phyloP scores from a whole-genome alignment of 2,888 invertebrate species.

The Drosophila testacea region DNA sequence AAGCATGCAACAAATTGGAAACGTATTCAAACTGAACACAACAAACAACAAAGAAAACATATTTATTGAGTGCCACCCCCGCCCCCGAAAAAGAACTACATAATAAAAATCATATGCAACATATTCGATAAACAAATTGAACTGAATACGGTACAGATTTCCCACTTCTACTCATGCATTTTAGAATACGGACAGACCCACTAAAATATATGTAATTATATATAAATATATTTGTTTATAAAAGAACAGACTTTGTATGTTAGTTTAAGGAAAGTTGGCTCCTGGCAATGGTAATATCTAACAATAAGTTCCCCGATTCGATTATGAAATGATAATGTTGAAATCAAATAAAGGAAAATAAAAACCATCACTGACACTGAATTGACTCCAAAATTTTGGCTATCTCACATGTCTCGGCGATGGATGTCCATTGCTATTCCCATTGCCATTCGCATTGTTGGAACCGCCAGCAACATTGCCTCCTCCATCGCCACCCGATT shows the following conservation, averaged over 20 bases:
- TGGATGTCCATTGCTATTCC: constrained; percentile 81
- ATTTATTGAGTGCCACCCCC: background rate
- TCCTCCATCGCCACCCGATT: constrained; percentile 33
- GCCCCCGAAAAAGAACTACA: background rate
- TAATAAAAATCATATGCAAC: constrained; percentile 6
- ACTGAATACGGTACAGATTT: background rate
- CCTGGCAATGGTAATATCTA: constrained; percentile 12
- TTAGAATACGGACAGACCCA: constrained; percentile 4
- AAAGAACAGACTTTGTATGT: background rate
- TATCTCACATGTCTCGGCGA: constrained; percentile 86
- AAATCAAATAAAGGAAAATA: constrained; percentile 87
- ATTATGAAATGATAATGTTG: constrained; percentile 71
- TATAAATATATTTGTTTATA: background rate
- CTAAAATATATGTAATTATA: background rate
- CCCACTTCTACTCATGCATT: background rate
- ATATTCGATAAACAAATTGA: background rate
- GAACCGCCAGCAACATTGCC: constrained; percentile 34
- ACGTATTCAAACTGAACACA: constrained; percentile 51
- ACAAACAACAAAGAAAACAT: constrained; percentile 24
- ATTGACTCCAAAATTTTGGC: constrained; percentile 86
- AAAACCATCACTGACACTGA: constrained; percentile 86
- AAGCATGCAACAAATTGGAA: constrained; percentile 56
- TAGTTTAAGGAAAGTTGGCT: background rate
- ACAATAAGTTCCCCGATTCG: background rate
- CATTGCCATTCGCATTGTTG: constrained; percentile 31